Conservation (phyloP, 2,888 invertebrate species). For the Heteromyza rotundicornis region DNA sequence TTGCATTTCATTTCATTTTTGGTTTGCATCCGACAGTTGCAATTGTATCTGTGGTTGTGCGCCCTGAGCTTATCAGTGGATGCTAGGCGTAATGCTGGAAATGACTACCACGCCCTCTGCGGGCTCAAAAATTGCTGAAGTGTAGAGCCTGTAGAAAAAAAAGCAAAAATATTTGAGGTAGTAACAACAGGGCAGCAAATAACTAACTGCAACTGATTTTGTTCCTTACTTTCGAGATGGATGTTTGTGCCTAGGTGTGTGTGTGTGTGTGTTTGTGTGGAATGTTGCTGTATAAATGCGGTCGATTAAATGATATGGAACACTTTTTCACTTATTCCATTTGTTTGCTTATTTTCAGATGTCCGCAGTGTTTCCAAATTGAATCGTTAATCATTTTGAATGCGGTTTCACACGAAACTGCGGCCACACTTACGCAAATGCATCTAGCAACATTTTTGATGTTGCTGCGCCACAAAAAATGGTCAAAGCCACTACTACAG, state of each 20-base stretch:
- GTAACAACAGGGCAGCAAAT: conserved; percentile 14
- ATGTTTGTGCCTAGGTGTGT: conserved; percentile 3
- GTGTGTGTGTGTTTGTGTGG: background rate
- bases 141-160: conserved; percentile 20
- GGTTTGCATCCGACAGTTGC: background rate
- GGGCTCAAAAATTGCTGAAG: conserved; percentile 22
- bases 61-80: conserved; percentile 12
- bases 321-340: background rate
- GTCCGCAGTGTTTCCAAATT: conserved; percentile 1
- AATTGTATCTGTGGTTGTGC: conserved; percentile 3
- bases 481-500: conserved; percentile 44
- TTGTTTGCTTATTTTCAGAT: conserved; percentile 1
- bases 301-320: background rate
- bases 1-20: background rate
- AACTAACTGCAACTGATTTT: background rate
- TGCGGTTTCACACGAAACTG: background rate
- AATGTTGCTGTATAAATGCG: background rate
- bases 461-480: conserved; percentile 54
- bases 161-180: conserved; percentile 18
- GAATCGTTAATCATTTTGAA: background rate
- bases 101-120: conserved; percentile 52
- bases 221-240: background rate
- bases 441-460: conserved; percentile 37
- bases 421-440: conserved; percentile 23
- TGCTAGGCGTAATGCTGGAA: conserved; percentile 49